Evolutionary conservation across 2,797 vertebrate species (phyloP), one percentile per base, ranked within the genome.

Genomic region (Cryptoprocta ferox): DNA sequence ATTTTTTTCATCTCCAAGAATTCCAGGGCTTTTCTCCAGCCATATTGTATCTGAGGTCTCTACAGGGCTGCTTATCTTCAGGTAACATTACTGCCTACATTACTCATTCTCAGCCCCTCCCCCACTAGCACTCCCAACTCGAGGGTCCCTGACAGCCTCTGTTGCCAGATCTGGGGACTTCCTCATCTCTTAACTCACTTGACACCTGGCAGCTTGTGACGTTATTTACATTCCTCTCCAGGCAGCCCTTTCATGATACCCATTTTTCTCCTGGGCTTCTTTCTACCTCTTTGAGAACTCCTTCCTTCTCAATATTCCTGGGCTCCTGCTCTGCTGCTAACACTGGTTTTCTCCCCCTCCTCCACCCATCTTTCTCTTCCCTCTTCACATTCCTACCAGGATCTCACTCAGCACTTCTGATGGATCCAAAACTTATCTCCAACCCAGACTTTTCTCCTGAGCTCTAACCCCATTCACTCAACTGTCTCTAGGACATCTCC

Each of bases 71-170:
- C 24, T 71, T 28, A 2, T 28, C 53, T 37, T 26, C 21, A 63
- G 68, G 80, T 35, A 18, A 42, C 12, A 18, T 1, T 28, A 70
- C 26, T n/a, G 12, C 26, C 18, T 35, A 39, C 4, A 0, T 63
- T 50, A 10, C 1, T 28, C 8, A 5, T 2, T 28, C 5, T 13
- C 0, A 1, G 42, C 3, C 26, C 12, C 18, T 56, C 26, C 30
- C 42, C 53, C 24, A 7, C n/a, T 1, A 0, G 59, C 28, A 10
- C 3, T 10, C 30, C 39, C 12, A 9, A 21, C 39, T n/a, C 21
- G 0, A 24, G 37, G 24, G 35, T 66, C 82, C 28, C 65, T n/a
- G 15, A 42, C 2, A 19, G 50, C 14, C 61, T 76, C 35, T 35
- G 32, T 18, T 7, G 21, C 37, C 73, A 18, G 82, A 83, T 66